Base-by-base conservation (phyloP, 2,888 invertebrate species). In the Pomacea canaliculata region DNA sequence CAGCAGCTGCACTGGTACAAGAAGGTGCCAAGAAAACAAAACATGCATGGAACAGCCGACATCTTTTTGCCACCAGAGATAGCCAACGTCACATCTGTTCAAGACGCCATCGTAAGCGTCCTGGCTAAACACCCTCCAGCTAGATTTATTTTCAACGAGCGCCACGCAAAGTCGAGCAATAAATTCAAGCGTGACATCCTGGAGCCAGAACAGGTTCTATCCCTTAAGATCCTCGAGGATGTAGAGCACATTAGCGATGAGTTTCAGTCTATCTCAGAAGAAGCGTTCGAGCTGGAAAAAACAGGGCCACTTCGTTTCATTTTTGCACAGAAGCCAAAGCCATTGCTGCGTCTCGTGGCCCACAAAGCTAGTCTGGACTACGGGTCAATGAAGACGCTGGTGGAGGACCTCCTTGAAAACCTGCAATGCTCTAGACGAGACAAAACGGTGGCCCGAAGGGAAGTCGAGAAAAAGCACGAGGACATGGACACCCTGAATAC, bases 331-430 rank as follows among this genome's bases (percentile, higher is more conserved):
- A 79, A 76, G 51, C 59, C 65, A 7, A 62, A 62, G 4, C 51
- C 73, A 16, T 51, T 60, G 23, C 62, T 79, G 37, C 72, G 78
- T 60, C 68, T 79, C 23, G 76, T 80, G 0, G 76, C 76, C 49
- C 78, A 79, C 71, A 77, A 77, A 12, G 70, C 75, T 16, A 70
- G 76, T 49, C 76, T 80, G 70, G 80, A 80, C 65, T 19, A 77
- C 49, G 46, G 62, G 13, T 70, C 77, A 0, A 76, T 73, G 3
- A 37, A 68, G 13, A 48, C 70, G 46, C 63, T 80, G 37, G 63
- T 80, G 48, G 67, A 79, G 56, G 80, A 79, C 62, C 66, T 79
- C 23, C 48, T 76, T 37, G 70, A 70, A 59, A 73, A 62, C 7
- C 70, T 78, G 63, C 73, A 78, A 59, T 49, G 48, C 46, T 70